phyloP scores from a whole-genome alignment of 2,888 invertebrate species.

The Yponomeuta sedellus region DNA sequence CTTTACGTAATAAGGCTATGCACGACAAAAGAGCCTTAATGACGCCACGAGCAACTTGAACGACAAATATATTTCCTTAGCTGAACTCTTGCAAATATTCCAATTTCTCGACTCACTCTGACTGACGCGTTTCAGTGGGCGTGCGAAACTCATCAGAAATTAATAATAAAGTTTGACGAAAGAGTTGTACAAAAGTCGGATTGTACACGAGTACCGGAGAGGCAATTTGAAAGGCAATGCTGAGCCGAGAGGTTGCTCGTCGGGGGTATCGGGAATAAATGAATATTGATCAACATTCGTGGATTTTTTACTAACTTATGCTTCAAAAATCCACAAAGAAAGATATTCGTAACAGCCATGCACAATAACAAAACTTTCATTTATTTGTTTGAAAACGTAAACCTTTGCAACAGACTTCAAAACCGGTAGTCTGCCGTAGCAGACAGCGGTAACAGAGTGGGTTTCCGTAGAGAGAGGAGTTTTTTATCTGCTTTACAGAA shows the following conservation, averaged over 20 bases:
- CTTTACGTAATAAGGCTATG: background rate
- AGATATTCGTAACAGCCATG: no score
- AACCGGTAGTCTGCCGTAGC: no score
- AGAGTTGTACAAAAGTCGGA: background rate
- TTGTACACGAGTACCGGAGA: background rate
- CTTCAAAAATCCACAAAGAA: background rate
- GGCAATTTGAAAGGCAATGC: background rate
- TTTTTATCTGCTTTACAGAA: no score
- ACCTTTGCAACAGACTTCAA: no score
- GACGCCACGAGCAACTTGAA: background rate
- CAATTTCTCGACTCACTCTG: background rate
- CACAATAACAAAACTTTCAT: no score
- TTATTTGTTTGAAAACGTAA: no score
- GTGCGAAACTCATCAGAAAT: background rate
- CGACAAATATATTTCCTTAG: background rate
- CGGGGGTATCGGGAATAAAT: background rate
- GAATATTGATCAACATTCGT: background rate
- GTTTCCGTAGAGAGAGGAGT: no score
- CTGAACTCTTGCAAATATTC: background rate
- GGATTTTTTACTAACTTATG: background rate
- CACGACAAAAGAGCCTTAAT: background rate
- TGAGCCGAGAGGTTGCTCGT: background rate
- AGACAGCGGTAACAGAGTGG: no score
- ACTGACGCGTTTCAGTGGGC: background rate
- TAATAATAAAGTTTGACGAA: background rate